Percentiles rank a stretch among this genome's conserved stretches.
Conservation (phyloP, 1,140 invertebrate species). For the Philotrypesis tridentata region DNA sequence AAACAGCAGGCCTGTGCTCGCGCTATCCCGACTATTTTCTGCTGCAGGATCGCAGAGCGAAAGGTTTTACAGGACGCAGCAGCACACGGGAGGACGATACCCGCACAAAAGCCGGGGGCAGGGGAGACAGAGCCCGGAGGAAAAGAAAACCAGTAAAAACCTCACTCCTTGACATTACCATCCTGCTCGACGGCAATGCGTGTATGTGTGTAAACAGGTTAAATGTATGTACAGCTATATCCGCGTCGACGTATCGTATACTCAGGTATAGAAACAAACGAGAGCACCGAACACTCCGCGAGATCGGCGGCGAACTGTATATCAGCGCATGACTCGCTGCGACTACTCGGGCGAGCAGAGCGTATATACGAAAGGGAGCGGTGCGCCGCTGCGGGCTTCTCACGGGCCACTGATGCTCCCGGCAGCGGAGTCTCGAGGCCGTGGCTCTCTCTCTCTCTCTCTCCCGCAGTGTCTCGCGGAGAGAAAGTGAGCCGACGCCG, state of each 20-base stretch:
- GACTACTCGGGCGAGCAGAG: not conserved
- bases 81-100: too few species aligned
- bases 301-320: too few species aligned
- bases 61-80: too few species aligned
- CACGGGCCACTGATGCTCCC: conserved; percentile 29
- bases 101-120: too few species aligned
- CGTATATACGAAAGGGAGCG: not conserved
- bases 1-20: too few species aligned
- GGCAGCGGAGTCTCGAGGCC: not conserved
- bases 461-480: too few species aligned
- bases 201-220: not conserved
- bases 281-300: too few species aligned
- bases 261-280: too few species aligned
- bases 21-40: too few species aligned
- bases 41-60: too few species aligned
- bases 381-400: conserved; percentile 22
- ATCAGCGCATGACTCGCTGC: not conserved
- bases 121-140: not conserved
- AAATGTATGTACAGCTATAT: not conserved
- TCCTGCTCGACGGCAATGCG: not conserved
- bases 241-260: too few species aligned
- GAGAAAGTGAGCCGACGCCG: not conserved
- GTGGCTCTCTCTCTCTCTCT: not conserved
- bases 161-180: conserved; percentile 2
- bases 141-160: not conserved